These are phyloP conservation scores for Drosophila robusta DNA, from an alignment of 2,888 invertebrate genomes.

Conservation along the genomic window DNA sequence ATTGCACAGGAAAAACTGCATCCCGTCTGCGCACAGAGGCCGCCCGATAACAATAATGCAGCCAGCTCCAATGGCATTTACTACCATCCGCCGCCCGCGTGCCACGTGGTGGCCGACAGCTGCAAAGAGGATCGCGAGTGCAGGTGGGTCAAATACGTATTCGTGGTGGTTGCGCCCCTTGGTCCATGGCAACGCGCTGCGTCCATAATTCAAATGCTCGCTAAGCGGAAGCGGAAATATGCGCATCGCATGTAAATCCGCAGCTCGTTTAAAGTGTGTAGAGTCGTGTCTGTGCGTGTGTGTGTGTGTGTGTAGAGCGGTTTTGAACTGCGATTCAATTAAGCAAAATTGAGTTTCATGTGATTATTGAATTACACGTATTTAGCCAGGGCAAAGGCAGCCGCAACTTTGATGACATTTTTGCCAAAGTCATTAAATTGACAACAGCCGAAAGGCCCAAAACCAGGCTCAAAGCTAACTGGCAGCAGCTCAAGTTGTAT, in stretches of 20 bases:
- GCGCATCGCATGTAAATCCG: slow-evolving; percentile 61
- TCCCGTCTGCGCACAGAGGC: slow-evolving; percentile 94
- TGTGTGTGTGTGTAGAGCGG: slow-evolving; percentile 12
- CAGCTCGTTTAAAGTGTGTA: slow-evolving; percentile 26
- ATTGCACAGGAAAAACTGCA: slow-evolving; percentile 95
- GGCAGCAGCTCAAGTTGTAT: slow-evolving; percentile 31
- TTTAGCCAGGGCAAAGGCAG: slow-evolving; percentile 48
- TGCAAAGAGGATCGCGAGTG: slow-evolving; percentile 93
- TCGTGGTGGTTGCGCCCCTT: slow-evolving; percentile 3
- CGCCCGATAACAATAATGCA: slow-evolving; percentile 87
- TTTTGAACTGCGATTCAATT: slow-evolving; percentile 61
- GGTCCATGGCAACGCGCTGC: slow-evolving; percentile 4
- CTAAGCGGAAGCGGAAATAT: slow-evolving; percentile 67
- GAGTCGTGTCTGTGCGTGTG: not conserved
- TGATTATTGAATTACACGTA: slow-evolving; percentile 62
- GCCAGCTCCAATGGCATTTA: slow-evolving; percentile 86
- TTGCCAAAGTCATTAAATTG: slow-evolving; percentile 51
- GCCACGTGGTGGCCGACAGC: slow-evolving; percentile 92
- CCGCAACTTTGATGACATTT: slow-evolving; percentile 52
- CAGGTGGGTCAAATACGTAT: slow-evolving; percentile 87
- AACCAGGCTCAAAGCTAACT: slow-evolving; percentile 5
- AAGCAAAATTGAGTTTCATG: slow-evolving; percentile 60
- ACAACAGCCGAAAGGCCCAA: slow-evolving; percentile 22
- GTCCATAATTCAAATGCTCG: slow-evolving; percentile 65
- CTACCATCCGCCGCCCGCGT: slow-evolving; percentile 91